phyloP scores from a whole-genome alignment of 2,888 invertebrate genomes.

The Acleris sparsana region DNA sequence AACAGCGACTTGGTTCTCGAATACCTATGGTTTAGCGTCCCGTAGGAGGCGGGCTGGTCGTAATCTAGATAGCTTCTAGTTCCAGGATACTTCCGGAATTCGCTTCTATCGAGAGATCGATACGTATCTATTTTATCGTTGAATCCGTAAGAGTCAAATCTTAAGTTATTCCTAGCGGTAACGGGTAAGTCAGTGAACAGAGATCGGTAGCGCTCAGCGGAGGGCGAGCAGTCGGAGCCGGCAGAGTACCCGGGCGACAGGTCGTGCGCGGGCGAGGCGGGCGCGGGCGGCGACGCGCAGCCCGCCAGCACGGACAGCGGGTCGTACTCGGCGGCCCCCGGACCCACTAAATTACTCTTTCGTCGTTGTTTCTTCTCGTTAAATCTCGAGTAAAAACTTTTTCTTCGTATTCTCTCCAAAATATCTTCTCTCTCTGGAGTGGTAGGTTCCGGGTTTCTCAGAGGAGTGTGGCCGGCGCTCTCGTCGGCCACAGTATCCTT shows the following conservation, averaged over 20 bases:
- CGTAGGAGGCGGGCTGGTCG: slow-evolving; percentile 70
- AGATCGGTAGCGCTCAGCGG: slow-evolving; percentile 74
- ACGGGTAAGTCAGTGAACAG: slow-evolving; percentile 66
- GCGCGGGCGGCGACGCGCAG: slow-evolving; percentile 68
- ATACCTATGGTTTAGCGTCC: slow-evolving; percentile 61
- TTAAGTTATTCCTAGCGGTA: slow-evolving; percentile 62
- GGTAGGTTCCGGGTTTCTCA: slow-evolving; percentile 72
- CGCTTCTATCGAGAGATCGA: slow-evolving; percentile 77
- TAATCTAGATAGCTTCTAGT: slow-evolving; percentile 72
- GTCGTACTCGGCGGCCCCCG: slow-evolving; percentile 84
- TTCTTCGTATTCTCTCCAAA: slow-evolving; percentile 92
- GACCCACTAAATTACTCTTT: slow-evolving; percentile 86
- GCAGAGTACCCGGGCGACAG: slow-evolving; percentile 71
- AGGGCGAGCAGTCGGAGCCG: slow-evolving; percentile 71
- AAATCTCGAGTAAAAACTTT: slow-evolving; percentile 94
- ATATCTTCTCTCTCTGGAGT: slow-evolving; percentile 87
- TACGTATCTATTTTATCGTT: slow-evolving; percentile 77
- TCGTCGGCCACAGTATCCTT: slow-evolving; percentile 51
- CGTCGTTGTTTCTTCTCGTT: slow-evolving; percentile 91
- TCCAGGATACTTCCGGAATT: slow-evolving; percentile 72
- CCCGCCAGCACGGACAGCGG: slow-evolving; percentile 73
- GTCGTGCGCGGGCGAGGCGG: slow-evolving; percentile 66
- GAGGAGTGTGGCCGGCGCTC: slow-evolving; percentile 58
- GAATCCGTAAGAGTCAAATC: slow-evolving; percentile 68
- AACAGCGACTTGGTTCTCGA: slow-evolving; percentile 75